Evolutionary conservation across 2,888 invertebrate species (phyloP), one percentile per base, ranked within the genome.

Genomic region (Papilio elwesi): DNA sequence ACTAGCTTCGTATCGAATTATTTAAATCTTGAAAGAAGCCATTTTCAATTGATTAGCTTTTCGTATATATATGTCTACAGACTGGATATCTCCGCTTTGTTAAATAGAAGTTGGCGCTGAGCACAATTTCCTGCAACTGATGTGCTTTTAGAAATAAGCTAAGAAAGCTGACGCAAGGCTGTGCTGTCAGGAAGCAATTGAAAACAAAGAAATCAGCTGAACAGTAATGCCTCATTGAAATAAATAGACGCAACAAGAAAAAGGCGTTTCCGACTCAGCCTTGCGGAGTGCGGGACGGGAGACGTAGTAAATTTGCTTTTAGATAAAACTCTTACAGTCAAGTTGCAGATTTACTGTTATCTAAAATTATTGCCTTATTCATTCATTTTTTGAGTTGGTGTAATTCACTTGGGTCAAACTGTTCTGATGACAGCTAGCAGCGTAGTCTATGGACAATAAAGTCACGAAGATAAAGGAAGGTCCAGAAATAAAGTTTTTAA

Each of bases 221-320:
- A 59, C n/a, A 59, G 38, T 3, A n/a, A 3, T 49, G 49, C 12
- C 49, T 49, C 11, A 10, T 51, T 16, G n/a, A n/a, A 55, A 26
- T n/a, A 48, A 36, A 38, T 16, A 59, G 57, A 51, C 12, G 55
- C 11, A 59, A 71, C 71, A 71, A 13, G 71, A 43, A 66, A 71
- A 71, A 71, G 71, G 71, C 71, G 71, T 71, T 51, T 36, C 59
- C 38, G 43, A 55, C 15, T 68, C 16, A 38, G 53, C 68, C 7
- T 8, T 12, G 57, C 15, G 16, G 13, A 11, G 68, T 13, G 43
- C 59, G 9, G 53, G 6, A 9, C 16, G 43, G 16, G 6, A 10
- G 68, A 26, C 48, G 47, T 26, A 8, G 36, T 51, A n/a, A 65
- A n/a, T 52, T 26, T 13, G 16, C 26, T 65, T 36, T 65, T n/a